phyloP scores from a whole-genome alignment of 2,888 invertebrate species.

The Ennomos fuscantarius region DNA sequence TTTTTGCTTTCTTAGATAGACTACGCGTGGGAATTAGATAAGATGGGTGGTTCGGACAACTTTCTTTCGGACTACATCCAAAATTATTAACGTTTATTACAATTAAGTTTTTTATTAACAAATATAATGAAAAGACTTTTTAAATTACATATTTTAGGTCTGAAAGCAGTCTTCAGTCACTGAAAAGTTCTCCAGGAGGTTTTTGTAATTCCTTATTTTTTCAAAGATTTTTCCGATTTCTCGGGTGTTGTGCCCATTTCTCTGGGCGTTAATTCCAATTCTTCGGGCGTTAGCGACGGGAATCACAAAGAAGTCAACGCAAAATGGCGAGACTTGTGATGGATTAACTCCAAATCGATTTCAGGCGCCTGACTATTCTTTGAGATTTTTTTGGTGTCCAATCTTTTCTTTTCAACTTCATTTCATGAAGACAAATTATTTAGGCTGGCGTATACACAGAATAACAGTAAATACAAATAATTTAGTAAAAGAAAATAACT shows the following conservation, averaged over 20 bases:
- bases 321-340: constrained; percentile 28
- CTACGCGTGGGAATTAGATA: too few species aligned
- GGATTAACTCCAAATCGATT: constrained; percentile 34
- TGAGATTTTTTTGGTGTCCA: constrained; percentile 12
- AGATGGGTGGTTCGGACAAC: too few species aligned
- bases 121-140: too few species aligned
- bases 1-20: too few species aligned
- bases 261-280: constrained; percentile 13
- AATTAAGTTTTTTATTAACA: too few species aligned
- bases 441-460: too few species aligned
- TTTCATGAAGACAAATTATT: not conserved
- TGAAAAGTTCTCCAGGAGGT: constrained; percentile 7
- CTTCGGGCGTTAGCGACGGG: constrained; percentile 21
- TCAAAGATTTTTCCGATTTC: not conserved
- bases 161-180: too few species aligned
- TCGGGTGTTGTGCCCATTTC: constrained; percentile 7
- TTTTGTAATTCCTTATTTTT: constrained; percentile 5
- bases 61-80: too few species aligned
- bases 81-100: too few species aligned
- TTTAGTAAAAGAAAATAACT: too few species aligned
- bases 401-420: constrained; percentile 6
- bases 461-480: too few species aligned
- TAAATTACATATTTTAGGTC: too few species aligned
- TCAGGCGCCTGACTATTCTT: constrained; percentile 16
- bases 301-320: constrained; percentile 23